Base-by-base conservation (phyloP, 2,888 invertebrate species). In the Tetragonisca angustula region DNA sequence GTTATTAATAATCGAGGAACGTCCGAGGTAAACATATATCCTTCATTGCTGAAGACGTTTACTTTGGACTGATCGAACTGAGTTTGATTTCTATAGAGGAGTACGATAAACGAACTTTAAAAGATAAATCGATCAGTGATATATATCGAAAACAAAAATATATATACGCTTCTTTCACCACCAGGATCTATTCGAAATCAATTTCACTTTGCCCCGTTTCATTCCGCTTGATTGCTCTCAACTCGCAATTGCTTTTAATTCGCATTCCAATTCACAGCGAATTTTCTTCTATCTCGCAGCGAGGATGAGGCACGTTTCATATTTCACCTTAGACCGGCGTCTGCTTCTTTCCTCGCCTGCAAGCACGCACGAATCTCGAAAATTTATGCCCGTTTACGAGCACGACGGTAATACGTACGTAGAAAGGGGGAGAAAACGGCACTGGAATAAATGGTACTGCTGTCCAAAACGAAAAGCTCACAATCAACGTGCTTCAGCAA, bases 351-450 rank as follows among this genome's bases (percentile, higher is more conserved):
- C 50, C 71, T 65, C 61, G 71, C 67, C 76, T 76, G 56, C 15
- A 49, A 64, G 79, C 50, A 75, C 50, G 19, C 61, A 87, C 76
- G 68, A 87, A 79, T 74, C 76, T 62, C 68, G 65, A 84, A 43
- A 43, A 87, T 87, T 87, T 87, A 84, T 77, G 79, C 68, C 64
- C 76, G 78, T 81, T 84, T 84, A 87, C 79, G 85, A 84, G 76
- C 80, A 84, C 71, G 54, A 74, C 64, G 87, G 77, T 69, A 79
- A 87, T 79, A 84, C 76, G 70, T 71, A 75, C 43, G 43, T 43
- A 11, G 43, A 43, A 43, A 9, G 9, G 52, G 32, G 49, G 27
- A n/a, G 32, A 27, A 52, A 61, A 65, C 52, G 36, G 75, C 17
- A 9, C 27, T 43, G 32, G 27, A 49, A 69, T 72, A 69, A 59